Evolutionary conservation across 2,888 invertebrate species (phyloP).

Genomic region (Heliconius ismenius): DNA sequence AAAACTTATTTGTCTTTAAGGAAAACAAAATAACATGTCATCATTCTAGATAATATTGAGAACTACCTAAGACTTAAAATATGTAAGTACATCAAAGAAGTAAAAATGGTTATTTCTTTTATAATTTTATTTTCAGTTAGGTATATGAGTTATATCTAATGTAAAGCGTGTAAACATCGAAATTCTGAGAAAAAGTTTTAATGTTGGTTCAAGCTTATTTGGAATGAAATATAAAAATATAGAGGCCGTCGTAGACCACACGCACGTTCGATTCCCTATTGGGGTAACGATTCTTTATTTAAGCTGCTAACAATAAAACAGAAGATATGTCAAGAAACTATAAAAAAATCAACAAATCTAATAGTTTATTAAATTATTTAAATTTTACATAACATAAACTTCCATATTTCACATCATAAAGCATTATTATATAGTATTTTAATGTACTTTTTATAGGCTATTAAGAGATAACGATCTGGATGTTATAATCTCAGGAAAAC

Average conservation of each 20-base stretch:
- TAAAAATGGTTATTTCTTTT: not conserved
- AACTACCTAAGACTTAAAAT: no score
- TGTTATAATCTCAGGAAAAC: conserved; percentile 47
- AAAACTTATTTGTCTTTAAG: not conserved
- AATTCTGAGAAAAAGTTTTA: not conserved
- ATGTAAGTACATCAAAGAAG: not conserved
- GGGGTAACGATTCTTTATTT: no score
- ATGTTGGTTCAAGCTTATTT: not conserved
- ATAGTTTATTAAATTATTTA: not conserved
- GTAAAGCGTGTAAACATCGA: not conserved
- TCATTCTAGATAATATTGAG: no score
- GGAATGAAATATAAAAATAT: not conserved
- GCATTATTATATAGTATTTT: conserved; percentile 2
- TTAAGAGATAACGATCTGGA: conserved; percentile 30
- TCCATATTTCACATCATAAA: conserved; percentile 5
- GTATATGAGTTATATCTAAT: not conserved
- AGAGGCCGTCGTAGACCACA: no score
- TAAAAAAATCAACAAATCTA: not conserved
- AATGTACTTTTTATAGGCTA: conserved; percentile 26
- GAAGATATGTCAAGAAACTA: no score
- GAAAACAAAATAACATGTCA: no score
- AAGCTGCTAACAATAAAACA: no score
- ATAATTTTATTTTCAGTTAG: not conserved
- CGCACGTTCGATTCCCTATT: no score
- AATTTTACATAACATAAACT: not conserved